These are phyloP conservation scores for Scelioninae gen. 1 DNA, from an alignment of 2,888 invertebrate genomes.

Conservation along the genomic window DNA sequence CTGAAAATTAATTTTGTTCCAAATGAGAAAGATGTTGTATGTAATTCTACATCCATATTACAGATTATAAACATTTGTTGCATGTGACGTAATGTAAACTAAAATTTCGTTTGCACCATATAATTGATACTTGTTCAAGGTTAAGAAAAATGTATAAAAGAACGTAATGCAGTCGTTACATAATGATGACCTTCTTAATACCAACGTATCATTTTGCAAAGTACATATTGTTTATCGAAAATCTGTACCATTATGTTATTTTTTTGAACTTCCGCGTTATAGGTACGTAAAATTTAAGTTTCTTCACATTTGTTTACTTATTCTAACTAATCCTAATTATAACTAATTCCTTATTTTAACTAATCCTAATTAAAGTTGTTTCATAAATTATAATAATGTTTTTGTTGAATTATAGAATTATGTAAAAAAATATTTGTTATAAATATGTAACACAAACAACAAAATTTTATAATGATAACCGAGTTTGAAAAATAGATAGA, in stretches of 20 bases:
- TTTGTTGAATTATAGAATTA: too few species aligned
- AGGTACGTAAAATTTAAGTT: too few species aligned
- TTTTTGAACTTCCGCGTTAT: too few species aligned
- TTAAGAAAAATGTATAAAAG: slow-evolving; percentile 27
- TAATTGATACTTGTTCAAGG: slow-evolving; percentile 38
- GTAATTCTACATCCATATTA: slow-evolving; percentile 1
- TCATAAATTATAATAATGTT: too few species aligned
- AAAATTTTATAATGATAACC: too few species aligned
- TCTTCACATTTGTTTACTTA: too few species aligned
- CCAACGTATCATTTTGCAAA: slow-evolving; percentile 37
- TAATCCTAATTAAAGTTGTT: too few species aligned
- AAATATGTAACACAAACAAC: too few species aligned
- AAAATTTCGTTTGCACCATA: slow-evolving; percentile 22
- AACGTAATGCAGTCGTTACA: slow-evolving; percentile 33
- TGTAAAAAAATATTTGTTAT: too few species aligned
- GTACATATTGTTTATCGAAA: slow-evolving; percentile 43
- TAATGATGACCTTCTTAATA: slow-evolving; percentile 46
- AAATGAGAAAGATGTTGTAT: neutral
- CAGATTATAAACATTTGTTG: slow-evolving; percentile 11
- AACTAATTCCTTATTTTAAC: too few species aligned
- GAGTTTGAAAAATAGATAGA: too few species aligned
- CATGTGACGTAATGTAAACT: slow-evolving; percentile 7
- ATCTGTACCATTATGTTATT: slow-evolving; percentile 30
- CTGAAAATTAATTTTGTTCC: neutral
- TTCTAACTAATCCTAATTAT: too few species aligned